phyloP scores from a whole-genome alignment of 2,888 invertebrate species.

The Drosophila sordidula region DNA sequence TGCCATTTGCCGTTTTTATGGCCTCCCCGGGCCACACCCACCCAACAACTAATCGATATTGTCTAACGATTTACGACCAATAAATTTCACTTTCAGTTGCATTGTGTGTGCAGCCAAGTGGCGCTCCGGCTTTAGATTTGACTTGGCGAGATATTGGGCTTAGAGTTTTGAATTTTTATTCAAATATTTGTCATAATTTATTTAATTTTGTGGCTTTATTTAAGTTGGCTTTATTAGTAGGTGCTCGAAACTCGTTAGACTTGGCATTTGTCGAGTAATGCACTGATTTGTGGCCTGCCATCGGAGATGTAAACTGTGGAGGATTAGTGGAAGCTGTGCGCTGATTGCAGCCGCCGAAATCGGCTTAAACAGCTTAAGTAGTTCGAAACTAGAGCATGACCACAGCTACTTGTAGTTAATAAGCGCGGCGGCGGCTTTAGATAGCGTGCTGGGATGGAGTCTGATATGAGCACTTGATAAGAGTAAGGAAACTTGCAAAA shows the following conservation, averaged over 20 bases:
- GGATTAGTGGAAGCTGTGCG: slow-evolving; percentile 36
- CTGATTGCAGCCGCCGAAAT: slow-evolving; percentile 30
- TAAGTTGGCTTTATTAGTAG: slow-evolving; percentile 39
- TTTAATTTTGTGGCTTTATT: slow-evolving; percentile 68
- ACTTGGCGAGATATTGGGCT: slow-evolving; percentile 9
- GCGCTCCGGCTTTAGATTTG: slow-evolving; percentile 41
- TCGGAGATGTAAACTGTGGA: slow-evolving; percentile 13
- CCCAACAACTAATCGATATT: slow-evolving; percentile 76
- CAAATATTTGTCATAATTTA: slow-evolving; percentile 73
- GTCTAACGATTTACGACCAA: slow-evolving; percentile 72
- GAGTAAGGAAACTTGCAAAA: slow-evolving; percentile 4
- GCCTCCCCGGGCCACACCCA: slow-evolving; percentile 72
- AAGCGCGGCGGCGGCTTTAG: slow-evolving; percentile 15
- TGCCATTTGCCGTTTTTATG: slow-evolving; percentile 61
- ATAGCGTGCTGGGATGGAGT: slow-evolving; percentile 9
- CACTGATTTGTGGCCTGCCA: slow-evolving; percentile 36
- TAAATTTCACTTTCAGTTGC: slow-evolving; percentile 77
- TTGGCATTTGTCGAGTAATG: slow-evolving; percentile 37
- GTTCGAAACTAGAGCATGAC: slow-evolving; percentile 34
- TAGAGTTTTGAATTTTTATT: slow-evolving; percentile 43
- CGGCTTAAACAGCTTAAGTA: slow-evolving; percentile 12
- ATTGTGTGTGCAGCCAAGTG: slow-evolving; percentile 53
- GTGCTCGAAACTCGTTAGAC: slow-evolving; percentile 42
- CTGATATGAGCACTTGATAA: neutral
- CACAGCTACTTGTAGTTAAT: slow-evolving; percentile 18